Percentiles rank a stretch among this genome's conserved stretches.
phyloP scores from a whole-genome alignment of 2,113 vertebrate species.

The Alligator mississippiensis region DNA sequence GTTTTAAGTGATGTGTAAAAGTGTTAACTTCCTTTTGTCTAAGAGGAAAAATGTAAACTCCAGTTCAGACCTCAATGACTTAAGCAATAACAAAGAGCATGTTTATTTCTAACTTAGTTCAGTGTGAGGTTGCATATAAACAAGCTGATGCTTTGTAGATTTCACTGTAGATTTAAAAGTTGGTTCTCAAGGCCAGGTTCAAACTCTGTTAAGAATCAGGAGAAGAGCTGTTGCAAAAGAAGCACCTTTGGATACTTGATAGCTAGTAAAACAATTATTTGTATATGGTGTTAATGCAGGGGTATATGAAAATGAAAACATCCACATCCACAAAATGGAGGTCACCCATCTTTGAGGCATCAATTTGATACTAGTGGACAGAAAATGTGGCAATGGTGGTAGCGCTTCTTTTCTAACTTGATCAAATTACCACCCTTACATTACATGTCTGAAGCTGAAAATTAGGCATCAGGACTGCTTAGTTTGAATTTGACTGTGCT shows the following conservation, averaged over 20 bases:
- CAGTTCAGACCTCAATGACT: neutral
- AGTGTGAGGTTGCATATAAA: neutral
- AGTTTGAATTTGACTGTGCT: no score
- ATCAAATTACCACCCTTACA: neutral
- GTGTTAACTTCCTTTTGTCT: neutral
- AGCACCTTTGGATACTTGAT: neutral
- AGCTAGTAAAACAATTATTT: neutral
- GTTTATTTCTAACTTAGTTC: neutral
- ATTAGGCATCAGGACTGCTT: neutral
- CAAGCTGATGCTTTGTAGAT: neutral
- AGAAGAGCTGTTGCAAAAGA: neutral
- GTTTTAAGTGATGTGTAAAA: neutral
- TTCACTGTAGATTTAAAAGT: neutral
- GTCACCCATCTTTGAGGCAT: neutral
- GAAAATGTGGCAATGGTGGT: neutral
- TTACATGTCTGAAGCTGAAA: neutral
- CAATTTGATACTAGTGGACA: neutral
- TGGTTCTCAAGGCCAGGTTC: neutral
- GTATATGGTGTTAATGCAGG: neutral
- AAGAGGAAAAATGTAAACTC: neutral
- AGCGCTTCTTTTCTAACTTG: conserved; percentile 1
- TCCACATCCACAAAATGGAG: neutral
- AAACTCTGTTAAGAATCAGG: neutral
- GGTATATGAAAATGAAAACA: neutral
- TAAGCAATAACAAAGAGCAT: neutral